Percentiles rank a stretch among this genome's conserved stretches.
Conservation (phyloP, 2,888 invertebrate genomes). For the Xylota sylvarum region DNA sequence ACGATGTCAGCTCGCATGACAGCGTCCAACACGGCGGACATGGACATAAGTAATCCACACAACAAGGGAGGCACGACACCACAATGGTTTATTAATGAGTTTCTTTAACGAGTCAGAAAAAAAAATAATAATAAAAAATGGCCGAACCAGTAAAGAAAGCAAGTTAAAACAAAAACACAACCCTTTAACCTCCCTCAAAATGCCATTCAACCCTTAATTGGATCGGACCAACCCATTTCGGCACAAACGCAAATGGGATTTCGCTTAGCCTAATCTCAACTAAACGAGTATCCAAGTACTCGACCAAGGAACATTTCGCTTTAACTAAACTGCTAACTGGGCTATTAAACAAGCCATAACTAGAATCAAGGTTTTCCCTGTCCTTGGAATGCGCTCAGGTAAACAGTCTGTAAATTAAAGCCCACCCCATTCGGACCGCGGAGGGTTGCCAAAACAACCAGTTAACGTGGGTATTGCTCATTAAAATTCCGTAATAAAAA, state of each 20-base stretch:
- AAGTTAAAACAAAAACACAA: conserved; percentile 68
- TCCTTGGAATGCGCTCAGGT: conserved; percentile 45
- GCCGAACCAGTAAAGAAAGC: conserved; percentile 45
- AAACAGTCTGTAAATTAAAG: conserved; percentile 52
- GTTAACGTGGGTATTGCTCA: conserved; percentile 50
- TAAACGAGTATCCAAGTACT: conserved; percentile 48
- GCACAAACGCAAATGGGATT: conserved; percentile 71
- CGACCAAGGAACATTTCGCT: conserved; percentile 63
- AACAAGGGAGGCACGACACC: conserved; percentile 52
- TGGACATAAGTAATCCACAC: conserved; percentile 58
- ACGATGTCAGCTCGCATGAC: conserved; percentile 63
- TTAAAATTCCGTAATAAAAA: conserved; percentile 62
- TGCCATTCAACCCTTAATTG: conserved; percentile 73
- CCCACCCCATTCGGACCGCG: conserved; percentile 17
- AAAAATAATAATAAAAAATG: conserved; percentile 52
- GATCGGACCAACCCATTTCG: conserved; percentile 68
- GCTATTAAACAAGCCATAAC: conserved; percentile 75
- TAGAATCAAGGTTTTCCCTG: conserved; percentile 40
- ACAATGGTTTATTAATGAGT: conserved; percentile 73
- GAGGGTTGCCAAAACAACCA: conserved; percentile 56
- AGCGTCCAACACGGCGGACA: conserved; percentile 58
- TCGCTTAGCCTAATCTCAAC: conserved; percentile 66
- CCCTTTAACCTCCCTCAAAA: conserved; percentile 67
- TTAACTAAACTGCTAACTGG: conserved; percentile 71
- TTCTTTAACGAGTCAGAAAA: conserved; percentile 51